Evolutionary conservation across 2,113 vertebrate genomes (phyloP), one percentile per base, ranked within the genome.

Genomic region (Proteles cristata): DNA sequence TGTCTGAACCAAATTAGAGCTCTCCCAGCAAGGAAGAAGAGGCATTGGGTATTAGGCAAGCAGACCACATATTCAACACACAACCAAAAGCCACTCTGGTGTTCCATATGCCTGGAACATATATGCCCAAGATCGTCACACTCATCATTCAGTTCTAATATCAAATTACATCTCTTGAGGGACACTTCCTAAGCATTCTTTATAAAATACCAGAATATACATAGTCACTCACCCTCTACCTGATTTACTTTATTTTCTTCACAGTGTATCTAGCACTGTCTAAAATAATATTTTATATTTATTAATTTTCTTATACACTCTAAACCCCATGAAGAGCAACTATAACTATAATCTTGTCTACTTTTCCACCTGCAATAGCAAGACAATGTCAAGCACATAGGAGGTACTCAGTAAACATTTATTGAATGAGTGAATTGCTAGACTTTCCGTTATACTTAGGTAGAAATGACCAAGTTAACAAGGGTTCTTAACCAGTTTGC

Each of bases 181-280:
- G 45, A 85, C 17, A 48, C 4, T 9, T 77, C 63, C 28, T 79
- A 10, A 71, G 33, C 16, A 28, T 61, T 81, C 61, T 74, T 88
- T 69, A 55, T 91, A 45, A 73, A 91, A 48, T 55, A 39, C 48
- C 88, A 83, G 15, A 16, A 84, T 31, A 86, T 39, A 26, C 19
- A 58, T 31, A 43, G 79, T 43, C 45, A 66, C 63, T 92, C n/a
- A 94, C 48, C 21, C 19, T 68, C 39, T 33, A 53, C 55, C 84
- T 88, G 74, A 87, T 58, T 80, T 68, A 43, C 45, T 82, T 92
- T 53, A 33, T 96, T 94, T 94, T 92, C 17, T 79, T 96, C 25
- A 63, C 6, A 19, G 26, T 65, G 63, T 43, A 83, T 50, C 77
- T 43, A 92, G n/a, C 33, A 83, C 21, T 88, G 17, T 69, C 61